Evolutionary conservation across 1,140 invertebrate genomes (phyloP).

Genomic region (Diplogasteroides magnus): DNA sequence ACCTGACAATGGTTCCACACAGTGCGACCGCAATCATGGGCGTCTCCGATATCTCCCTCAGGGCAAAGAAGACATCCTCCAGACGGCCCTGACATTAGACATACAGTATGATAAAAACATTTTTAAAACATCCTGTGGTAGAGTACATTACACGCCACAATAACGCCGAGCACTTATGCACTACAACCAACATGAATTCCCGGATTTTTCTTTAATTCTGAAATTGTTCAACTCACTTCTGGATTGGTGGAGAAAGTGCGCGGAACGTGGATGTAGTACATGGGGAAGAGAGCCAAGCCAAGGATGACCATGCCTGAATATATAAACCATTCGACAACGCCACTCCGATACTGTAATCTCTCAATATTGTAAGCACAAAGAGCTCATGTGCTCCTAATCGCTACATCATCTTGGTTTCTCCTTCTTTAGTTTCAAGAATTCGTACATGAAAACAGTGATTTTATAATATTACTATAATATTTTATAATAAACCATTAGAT

Average conservation of each 20-base stretch:
- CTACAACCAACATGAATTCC: too few species aligned
- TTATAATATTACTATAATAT: too few species aligned
- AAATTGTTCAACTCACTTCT: constrained; percentile 60
- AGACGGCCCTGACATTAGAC: constrained; percentile 61
- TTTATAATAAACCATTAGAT: too few species aligned
- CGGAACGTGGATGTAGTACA: constrained; percentile 75
- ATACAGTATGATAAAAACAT: neutral
- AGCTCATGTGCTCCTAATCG: too few species aligned
- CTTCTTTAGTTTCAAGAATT: too few species aligned
- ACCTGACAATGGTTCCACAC: constrained; percentile 59
- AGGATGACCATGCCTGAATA: constrained; percentile 69
- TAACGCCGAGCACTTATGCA: too few species aligned
- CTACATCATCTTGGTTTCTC: too few species aligned
- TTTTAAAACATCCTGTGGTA: neutral
- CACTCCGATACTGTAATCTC: too few species aligned
- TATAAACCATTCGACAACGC: neutral
- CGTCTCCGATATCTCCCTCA: constrained; percentile 70
- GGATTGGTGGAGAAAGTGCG: constrained; percentile 72
- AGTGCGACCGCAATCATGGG: constrained; percentile 65
- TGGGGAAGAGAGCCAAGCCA: constrained; percentile 69
- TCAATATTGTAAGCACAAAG: too few species aligned
- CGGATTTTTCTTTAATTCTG: too few species aligned
- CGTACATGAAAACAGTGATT: too few species aligned
- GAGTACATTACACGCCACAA: too few species aligned
- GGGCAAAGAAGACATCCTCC: constrained; percentile 72